phyloP scores from a whole-genome alignment of 2,797 vertebrate genomes.

The Sylvia borin region DNA sequence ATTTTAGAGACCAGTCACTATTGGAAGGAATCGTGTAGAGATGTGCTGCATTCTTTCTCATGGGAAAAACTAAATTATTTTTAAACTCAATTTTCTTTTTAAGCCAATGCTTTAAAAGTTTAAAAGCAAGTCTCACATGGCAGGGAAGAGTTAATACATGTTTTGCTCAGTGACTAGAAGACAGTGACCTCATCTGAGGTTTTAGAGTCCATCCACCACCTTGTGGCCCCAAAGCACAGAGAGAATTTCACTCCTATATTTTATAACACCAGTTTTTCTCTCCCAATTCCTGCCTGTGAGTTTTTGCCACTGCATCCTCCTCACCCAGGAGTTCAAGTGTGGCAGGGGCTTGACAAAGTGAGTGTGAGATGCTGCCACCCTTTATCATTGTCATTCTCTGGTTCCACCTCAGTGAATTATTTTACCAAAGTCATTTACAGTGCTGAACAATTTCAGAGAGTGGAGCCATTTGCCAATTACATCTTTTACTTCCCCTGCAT shows the following conservation, averaged over 20 bases:
- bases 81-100: neutral
- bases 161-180: neutral
- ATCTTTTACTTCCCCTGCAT: constrained; percentile 8
- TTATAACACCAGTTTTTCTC: neutral
- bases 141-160: neutral
- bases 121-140: neutral
- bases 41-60: rapidly evolving
- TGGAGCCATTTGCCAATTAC: neutral
- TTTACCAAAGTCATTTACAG: neutral
- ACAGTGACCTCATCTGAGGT: neutral
- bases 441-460: neutral
- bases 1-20: neutral
- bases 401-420: neutral
- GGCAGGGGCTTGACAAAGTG: neutral
- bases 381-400: neutral
- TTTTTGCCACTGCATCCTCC: neutral
- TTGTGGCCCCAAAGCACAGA: neutral
- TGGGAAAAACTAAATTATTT: neutral
- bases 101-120: neutral
- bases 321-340: neutral
- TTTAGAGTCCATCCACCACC: neutral
- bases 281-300: neutral
- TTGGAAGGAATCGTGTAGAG: neutral
- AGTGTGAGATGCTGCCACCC: neutral
- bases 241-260: neutral